Conservation (phyloP, 2,888 invertebrate genomes). For the Habrosyne pyritoides region DNA sequence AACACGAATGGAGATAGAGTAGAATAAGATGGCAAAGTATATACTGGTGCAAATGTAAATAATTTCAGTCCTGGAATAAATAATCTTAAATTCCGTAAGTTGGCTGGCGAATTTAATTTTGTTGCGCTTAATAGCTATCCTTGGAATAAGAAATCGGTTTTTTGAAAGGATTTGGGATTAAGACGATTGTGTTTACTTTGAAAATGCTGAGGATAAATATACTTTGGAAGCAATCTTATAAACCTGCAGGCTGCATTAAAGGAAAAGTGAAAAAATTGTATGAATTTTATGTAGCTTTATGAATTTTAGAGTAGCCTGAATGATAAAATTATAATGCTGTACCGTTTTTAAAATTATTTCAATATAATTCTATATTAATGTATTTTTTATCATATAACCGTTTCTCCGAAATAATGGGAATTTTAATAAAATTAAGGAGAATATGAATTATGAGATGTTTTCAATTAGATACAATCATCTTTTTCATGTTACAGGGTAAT, state of each 20-base stretch:
- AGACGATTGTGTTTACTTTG: conserved; percentile 6
- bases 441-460: too few relatives aligned
- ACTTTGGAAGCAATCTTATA: conserved; percentile 9
- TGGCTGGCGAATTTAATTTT: conserved; percentile 49
- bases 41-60: conserved; percentile 40
- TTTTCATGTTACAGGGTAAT: background rate
- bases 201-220: conserved; percentile 11
- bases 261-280: background rate
- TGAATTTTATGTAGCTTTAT: background rate
- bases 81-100: conserved; percentile 53
- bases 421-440: too few relatives aligned
- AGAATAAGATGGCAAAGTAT: conserved; percentile 10
- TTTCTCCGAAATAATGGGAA: too few relatives aligned
- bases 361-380: too few relatives aligned
- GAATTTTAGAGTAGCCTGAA: background rate
- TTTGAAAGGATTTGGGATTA: conserved; percentile 19
- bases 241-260: conserved; percentile 11
- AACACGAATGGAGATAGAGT: conserved; percentile 21
- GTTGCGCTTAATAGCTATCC: conserved; percentile 42
- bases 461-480: too few relatives aligned
- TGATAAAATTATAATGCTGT: background rate
- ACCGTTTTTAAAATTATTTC: too few relatives aligned
- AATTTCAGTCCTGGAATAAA: conserved; percentile 53
- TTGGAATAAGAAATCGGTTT: conserved; percentile 21
- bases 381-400: too few relatives aligned